Base-by-base conservation (phyloP, 1,140 invertebrate genomes). In the Drosophila sulfurigaster region DNA sequence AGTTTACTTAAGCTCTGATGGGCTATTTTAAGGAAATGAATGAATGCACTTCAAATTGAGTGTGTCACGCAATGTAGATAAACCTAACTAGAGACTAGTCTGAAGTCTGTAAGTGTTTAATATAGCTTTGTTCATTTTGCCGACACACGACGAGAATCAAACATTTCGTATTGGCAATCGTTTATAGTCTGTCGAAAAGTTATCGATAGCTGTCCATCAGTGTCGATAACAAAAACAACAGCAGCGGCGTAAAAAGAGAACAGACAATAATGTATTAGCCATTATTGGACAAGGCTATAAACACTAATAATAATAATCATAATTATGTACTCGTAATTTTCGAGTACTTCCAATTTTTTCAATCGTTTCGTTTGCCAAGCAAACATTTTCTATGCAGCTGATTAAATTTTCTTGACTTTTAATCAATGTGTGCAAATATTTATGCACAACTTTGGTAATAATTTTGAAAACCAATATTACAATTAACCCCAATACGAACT, bases 171-270 rank as follows among this genome's bases (percentile, higher is more conserved):
- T 81, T 82, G 79, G 75, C 74, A 67, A 88, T 88, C 82, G 81
- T 45, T 87, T 81, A 86, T 67, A 32, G 46, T 51, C 58, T 57
- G 79, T 87, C 83, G 15, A 5, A n/a, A 35, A 41, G 8, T 60
- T 83, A 88, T 88, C 80, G 45, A 57, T 48, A 16, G 69, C 62
- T 67, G 75, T 88, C 69, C n/a, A 75, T 82, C 80, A 69, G 13
- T 67, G 62, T 64, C 49, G 48, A 15, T 49, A 49, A 0, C 11
- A n/a, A 38, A 10, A 38, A n/a, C 28, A 49, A 0, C 11, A n/a
- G 10, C 2, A 38, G 13, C 28, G 28, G 7, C 13, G n/a, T 28
- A 8, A 20, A 20, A 15, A 25, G 48, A 13, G 25, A 41, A 54
- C 28, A 56, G 30, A 54, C 20, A 60, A 56, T 69, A 69, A 74